Evolutionary conservation across 2,888 invertebrate genomes (phyloP).

Genomic region (Uloborus plumipes): DNA sequence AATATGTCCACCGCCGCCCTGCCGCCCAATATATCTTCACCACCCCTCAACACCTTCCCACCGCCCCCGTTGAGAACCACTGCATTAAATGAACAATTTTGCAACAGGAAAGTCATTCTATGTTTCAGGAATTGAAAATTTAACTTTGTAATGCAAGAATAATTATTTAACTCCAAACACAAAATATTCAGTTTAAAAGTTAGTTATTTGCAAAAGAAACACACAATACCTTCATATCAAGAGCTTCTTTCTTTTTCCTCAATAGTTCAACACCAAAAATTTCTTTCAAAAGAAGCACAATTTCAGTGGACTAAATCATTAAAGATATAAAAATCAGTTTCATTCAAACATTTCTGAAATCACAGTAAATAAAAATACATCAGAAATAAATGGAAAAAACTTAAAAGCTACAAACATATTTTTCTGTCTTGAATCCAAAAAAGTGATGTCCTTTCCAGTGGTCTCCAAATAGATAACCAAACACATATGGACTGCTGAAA

Average conservation of each 20-base stretch:
- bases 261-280: constrained; percentile 25
- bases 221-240: constrained; percentile 37
- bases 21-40: too few species aligned
- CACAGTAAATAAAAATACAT: background rate
- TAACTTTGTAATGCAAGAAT: too few species aligned
- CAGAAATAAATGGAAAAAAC: too few species aligned
- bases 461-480: constrained; percentile 54
- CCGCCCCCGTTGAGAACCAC: too few species aligned
- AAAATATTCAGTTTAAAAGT: too few species aligned
- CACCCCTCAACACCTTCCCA: too few species aligned
- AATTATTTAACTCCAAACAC: too few species aligned
- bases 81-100: too few species aligned
- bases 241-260: constrained; percentile 35
- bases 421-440: constrained; percentile 38
- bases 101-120: too few species aligned
- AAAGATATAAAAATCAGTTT: constrained; percentile 4
- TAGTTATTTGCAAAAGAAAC: too few species aligned
- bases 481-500: constrained; percentile 9
- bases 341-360: background rate
- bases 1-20: too few species aligned
- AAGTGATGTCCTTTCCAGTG: constrained; percentile 30
- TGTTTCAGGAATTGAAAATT: too few species aligned
- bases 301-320: constrained; percentile 30
- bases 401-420: constrained; percentile 14
- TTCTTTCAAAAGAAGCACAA: constrained; percentile 25